Evolutionary conservation across 30 jellyfish, hydroid and myxozoan genomes (phyloP), one percentile per base, ranked within the genome.

Genomic region (Aurelia sp.): DNA sequence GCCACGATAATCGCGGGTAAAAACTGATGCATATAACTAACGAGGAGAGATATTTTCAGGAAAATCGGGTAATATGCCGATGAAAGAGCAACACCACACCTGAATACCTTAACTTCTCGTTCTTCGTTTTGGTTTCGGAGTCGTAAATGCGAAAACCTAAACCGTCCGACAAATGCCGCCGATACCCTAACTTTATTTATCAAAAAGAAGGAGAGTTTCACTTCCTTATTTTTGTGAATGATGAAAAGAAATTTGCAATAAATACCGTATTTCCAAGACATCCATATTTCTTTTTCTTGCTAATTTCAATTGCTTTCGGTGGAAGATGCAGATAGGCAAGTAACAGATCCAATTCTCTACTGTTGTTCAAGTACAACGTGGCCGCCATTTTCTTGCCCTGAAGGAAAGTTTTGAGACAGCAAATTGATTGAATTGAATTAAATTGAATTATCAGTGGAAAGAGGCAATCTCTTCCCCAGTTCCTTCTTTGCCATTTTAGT

Each of bases 271-370:
- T 19, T 47, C 67, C 80, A 21, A 68, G 21, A 24, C 72, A 52
- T 21, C 88, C 84, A 6, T 44, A 62, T 24, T 76, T 40, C 30
- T 77, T 85, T 74, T 85, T 85, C 35, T 66, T 74, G 94, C 94
- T 85, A 13, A 85, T 63, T 30, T 74, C 94, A 13, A 85, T 61
- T 21, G 50, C 19, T 41, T 85, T 85, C 30, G 88, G 88, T 4
- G 94, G 94, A 40, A 85, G 59, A 51, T 75, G 94, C 4, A 85
- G 61, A 53, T 21, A 73, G 35, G 84, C 84, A 5, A 85, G 80
- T 16, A 85, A 44, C 22, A 73, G 27, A 73, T 85, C 94, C 48
- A 85, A 63, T 3, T 73, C 94, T 67, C 44, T 65, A 20, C 76
- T 20, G 73, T 66, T 66, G 41, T 85, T 85, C 81, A 74, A n/a